Evolutionary conservation across 1,140 invertebrate genomes (phyloP).

Genomic region (Mya arenaria): DNA sequence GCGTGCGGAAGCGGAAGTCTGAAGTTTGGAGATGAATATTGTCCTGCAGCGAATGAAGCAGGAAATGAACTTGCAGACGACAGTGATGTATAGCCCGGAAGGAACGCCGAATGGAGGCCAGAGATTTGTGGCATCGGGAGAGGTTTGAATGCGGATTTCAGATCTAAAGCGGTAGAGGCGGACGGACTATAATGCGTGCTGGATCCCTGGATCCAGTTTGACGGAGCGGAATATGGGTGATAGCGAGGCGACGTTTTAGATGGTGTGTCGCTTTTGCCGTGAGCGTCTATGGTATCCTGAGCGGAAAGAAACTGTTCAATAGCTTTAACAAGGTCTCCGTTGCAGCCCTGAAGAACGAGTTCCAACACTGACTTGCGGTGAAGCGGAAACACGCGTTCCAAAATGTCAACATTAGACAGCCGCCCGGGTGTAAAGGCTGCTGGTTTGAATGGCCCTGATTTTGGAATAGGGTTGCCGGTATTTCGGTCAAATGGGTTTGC

Average conservation of each 20-base stretch:
- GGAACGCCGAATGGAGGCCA: slow-evolving; percentile 78
- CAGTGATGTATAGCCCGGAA: slow-evolving; percentile 49
- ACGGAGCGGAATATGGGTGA: slow-evolving; percentile 51
- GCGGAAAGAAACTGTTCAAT: slow-evolving; percentile 86
- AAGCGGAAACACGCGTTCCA: slow-evolving; percentile 92
- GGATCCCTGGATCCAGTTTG: slow-evolving; percentile 54
- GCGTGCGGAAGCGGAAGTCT: slow-evolving; percentile 40
- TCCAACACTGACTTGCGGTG: slow-evolving; percentile 92
- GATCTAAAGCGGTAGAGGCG: slow-evolving; percentile 61
- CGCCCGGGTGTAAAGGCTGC: slow-evolving; percentile 78
- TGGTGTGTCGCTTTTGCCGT: slow-evolving; percentile 63
- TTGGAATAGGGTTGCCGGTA: neutral
- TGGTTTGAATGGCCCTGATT: slow-evolving; percentile 49
- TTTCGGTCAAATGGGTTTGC: neutral
- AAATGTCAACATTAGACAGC: slow-evolving; percentile 90
- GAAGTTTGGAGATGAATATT: slow-evolving; percentile 23
- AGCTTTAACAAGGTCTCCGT: slow-evolving; percentile 91
- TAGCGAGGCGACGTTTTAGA: slow-evolving; percentile 34
- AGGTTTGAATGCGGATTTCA: slow-evolving; percentile 79
- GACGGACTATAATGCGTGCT: slow-evolving; percentile 50
- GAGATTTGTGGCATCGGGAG: slow-evolving; percentile 59
- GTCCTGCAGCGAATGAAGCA: slow-evolving; percentile 31
- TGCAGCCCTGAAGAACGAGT: slow-evolving; percentile 91
- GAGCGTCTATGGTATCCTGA: slow-evolving; percentile 76
- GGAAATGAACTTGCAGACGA: slow-evolving; percentile 22